Evolutionary conservation across 2,888 invertebrate species (phyloP).

Genomic region (Callyntrura sp.): DNA sequence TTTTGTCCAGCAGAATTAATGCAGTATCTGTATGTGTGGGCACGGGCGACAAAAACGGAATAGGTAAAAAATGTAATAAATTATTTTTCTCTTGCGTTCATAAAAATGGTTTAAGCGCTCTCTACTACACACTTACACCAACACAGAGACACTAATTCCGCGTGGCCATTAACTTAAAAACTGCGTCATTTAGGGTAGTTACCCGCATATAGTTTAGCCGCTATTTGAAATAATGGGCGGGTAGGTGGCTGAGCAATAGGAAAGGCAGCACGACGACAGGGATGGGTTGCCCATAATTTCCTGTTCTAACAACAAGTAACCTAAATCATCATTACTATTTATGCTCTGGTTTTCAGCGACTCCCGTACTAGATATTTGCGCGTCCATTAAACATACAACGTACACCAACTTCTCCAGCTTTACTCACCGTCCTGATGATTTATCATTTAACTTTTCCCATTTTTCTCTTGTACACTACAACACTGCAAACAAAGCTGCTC

Average conservation of each 20-base stretch:
- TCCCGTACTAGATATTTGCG: too few species aligned
- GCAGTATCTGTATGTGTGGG: neutral
- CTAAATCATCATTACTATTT: slow-evolving; percentile 71
- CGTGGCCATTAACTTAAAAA: slow-evolving; percentile 34
- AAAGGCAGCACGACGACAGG: neutral
- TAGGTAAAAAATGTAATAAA: slow-evolving; percentile 57
- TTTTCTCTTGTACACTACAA: slow-evolving; percentile 46
- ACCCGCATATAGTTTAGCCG: neutral
- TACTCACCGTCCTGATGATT: slow-evolving; percentile 21
- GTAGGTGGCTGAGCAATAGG: too few species aligned
- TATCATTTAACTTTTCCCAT: slow-evolving; percentile 73
- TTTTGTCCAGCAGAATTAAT: slow-evolving; percentile 18
- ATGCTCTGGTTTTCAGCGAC: slow-evolving; percentile 20
- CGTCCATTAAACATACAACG: too few species aligned
- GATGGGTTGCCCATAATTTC: too few species aligned
- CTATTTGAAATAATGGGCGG: neutral
- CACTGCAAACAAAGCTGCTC: neutral
- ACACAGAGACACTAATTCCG: slow-evolving; percentile 53
- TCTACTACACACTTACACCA: too few species aligned
- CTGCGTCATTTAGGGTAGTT: neutral
- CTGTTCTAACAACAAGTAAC: slow-evolving; percentile 45
- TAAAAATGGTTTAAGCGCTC: slow-evolving; percentile 52
- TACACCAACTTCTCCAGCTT: neutral
- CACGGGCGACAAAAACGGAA: slow-evolving; percentile 35
- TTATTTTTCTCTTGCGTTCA: slow-evolving; percentile 42